Evolutionary conservation across 2,113 vertebrate genomes (phyloP).

Genomic region (Ptilorrhoa leucosticta): DNA sequence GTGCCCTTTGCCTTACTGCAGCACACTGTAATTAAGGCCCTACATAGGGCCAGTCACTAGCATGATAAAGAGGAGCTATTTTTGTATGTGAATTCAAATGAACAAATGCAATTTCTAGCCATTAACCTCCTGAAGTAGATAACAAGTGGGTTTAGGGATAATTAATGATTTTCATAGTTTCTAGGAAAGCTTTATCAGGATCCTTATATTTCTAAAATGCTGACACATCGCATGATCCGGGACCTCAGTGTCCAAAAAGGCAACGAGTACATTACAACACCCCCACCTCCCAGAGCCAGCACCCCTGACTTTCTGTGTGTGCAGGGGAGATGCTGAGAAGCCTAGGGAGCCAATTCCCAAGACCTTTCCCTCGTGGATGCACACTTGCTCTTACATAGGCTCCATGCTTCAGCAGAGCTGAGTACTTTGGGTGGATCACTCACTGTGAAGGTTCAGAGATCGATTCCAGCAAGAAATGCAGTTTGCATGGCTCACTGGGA

Average conservation of each 20-base stretch:
- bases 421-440: neutral
- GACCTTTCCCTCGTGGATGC: neutral
- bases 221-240: neutral
- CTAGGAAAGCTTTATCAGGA: neutral
- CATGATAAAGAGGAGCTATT: neutral
- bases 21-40: neutral
- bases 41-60: neutral
- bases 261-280: neutral
- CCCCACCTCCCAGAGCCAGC: neutral
- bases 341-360: neutral
- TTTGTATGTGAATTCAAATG: neutral
- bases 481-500: neutral
- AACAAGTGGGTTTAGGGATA: neutral
- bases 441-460: neutral
- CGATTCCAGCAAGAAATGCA: neutral
- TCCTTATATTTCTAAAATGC: neutral
- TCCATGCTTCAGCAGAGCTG: neutral
- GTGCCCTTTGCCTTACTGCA: neutral
- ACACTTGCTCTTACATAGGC: neutral
- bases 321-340: neutral
- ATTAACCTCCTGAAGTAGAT: neutral
- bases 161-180: neutral
- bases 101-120: conserved; percentile 8
- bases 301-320: neutral
- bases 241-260: neutral